Evolutionary conservation across 2,113 vertebrate species (phyloP).

Genomic region (Thermophis baileyi): DNA sequence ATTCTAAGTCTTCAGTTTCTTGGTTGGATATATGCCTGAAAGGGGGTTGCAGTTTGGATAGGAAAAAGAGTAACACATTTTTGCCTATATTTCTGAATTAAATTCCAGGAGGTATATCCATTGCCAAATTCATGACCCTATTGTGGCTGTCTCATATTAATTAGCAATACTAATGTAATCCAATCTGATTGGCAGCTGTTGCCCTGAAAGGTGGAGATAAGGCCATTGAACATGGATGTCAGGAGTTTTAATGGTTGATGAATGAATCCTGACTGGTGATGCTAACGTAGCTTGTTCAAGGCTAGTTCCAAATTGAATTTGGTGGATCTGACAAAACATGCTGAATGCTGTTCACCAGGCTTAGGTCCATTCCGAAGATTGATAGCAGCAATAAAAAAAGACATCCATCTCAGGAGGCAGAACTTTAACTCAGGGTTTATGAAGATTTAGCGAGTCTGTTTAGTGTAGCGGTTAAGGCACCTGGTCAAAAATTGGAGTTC

Average conservation of each 20-base stretch:
- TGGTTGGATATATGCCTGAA: neutral
- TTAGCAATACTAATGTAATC: neutral
- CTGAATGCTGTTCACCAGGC: neutral
- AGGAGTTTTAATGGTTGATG: neutral
- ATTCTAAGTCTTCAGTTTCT: conserved; percentile 21
- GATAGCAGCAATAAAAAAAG: neutral
- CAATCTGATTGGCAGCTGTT: fast-evolving
- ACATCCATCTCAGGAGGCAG: neutral
- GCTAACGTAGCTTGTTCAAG: neutral
- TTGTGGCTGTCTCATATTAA: neutral
- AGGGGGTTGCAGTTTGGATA: neutral
- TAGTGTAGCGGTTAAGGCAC: neutral
- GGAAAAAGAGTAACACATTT: neutral
- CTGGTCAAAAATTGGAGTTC: neutral
- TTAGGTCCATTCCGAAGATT: neutral
- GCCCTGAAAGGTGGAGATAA: neutral
- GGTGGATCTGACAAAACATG: neutral
- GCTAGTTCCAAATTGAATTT: neutral
- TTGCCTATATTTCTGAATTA: neutral
- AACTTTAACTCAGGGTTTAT: neutral
- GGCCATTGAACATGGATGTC: neutral
- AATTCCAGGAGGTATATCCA: fast-evolving
- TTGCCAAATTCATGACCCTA: neutral
- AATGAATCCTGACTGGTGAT: neutral
- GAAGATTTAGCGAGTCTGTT: neutral